Evolutionary conservation across 2,797 vertebrate genomes (phyloP).

Genomic region (Naso thynnoides): DNA sequence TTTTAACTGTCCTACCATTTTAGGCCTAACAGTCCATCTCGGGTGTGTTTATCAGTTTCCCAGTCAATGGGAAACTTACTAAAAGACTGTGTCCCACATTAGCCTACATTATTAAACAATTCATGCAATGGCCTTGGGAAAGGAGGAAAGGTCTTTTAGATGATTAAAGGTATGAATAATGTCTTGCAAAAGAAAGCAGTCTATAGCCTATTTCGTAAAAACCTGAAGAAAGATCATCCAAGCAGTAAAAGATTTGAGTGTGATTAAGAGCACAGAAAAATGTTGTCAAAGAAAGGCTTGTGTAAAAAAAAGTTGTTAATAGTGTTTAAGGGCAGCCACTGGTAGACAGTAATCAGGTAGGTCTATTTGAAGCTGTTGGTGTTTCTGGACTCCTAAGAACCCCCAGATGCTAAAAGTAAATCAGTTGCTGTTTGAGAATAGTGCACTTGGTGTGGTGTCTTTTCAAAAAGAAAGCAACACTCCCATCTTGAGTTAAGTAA

Average conservation of each 20-base stretch:
- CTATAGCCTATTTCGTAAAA: too few relatives aligned
- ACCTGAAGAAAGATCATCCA: too few relatives aligned
- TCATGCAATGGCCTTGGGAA: not conserved
- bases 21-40: not conserved
- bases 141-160: not conserved
- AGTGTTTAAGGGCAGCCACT: too few relatives aligned
- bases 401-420: not conserved
- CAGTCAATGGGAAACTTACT: not conserved
- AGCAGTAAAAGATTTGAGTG: too few relatives aligned
- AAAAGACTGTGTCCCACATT: not conserved
- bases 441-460: not conserved
- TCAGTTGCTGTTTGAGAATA: not conserved
- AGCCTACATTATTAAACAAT: too few relatives aligned
- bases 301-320: not conserved
- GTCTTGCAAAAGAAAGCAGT: too few relatives aligned
- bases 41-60: not conserved
- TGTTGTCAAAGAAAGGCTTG: too few relatives aligned
- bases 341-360: not conserved
- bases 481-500: slow-evolving; percentile 53
- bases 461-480: slow-evolving; percentile 44
- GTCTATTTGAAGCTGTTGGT: not conserved
- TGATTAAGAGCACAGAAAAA: too few relatives aligned
- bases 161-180: not conserved
- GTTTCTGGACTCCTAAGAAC: not conserved
- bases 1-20: not conserved